Evolutionary conservation across 2,113 vertebrate genomes (phyloP).

Genomic region (Chinchilla lanigera): DNA sequence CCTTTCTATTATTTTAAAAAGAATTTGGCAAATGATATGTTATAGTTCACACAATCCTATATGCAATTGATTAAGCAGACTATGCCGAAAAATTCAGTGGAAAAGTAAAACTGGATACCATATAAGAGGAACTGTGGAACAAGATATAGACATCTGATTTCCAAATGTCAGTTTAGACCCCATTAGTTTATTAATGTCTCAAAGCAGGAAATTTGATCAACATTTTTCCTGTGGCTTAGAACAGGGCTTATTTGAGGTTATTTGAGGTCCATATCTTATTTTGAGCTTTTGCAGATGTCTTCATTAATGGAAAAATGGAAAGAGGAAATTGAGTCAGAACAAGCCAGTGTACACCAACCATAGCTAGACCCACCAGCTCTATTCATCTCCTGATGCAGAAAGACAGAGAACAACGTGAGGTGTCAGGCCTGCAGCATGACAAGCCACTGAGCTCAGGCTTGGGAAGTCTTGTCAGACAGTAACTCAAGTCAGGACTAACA

Average conservation of each 20-base stretch:
- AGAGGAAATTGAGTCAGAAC: neutral
- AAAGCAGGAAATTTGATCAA: neutral
- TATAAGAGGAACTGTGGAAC: neutral
- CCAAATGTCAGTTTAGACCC: neutral
- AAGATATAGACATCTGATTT: neutral
- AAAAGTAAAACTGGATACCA: neutral
- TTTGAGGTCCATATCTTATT: neutral
- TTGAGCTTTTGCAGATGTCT: neutral
- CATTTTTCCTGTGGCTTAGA: constrained; percentile 12
- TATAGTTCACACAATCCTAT: neutral
- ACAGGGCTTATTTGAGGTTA: neutral
- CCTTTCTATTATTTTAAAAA: neutral
- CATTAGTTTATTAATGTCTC: neutral
- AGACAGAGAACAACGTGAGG: neutral
- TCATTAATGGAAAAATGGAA: neutral
- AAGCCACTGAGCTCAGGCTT: neutral
- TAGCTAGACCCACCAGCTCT: neutral
- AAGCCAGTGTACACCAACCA: neutral
- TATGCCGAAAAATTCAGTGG: neutral
- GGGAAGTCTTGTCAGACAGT: neutral
- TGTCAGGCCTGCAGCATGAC: neutral
- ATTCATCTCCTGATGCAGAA: no score
- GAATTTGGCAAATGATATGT: neutral
- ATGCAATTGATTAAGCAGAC: neutral
- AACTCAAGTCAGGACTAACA: neutral